Percentiles rank a stretch among this genome's conserved stretches.
These are phyloP conservation scores for Dinocampus coccinellae DNA, from an alignment of 2,888 invertebrate genomes.

Conservation along the genomic window DNA sequence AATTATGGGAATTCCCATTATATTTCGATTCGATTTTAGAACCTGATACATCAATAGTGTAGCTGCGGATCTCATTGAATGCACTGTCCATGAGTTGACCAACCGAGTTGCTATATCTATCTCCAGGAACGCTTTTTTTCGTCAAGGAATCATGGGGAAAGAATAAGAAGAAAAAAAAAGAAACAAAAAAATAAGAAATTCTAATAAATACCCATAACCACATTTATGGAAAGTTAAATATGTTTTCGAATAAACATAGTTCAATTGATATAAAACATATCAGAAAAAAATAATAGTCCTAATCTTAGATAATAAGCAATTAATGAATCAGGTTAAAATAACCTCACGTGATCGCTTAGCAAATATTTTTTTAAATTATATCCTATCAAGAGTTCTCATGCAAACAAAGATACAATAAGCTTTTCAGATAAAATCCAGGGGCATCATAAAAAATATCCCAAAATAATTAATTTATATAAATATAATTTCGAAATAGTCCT, in stretches of 20 bases:
- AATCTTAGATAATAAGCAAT: no score
- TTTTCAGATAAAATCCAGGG: neutral
- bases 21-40: constrained; percentile 37
- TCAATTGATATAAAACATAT: no score
- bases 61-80: constrained; percentile 19
- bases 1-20: constrained; percentile 50
- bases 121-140: neutral
- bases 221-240: no score
- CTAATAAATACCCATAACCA: constrained; percentile 39
- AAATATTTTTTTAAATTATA: no score
- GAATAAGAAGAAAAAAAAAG: constrained; percentile 35
- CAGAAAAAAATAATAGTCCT: no score
- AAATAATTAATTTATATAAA: neutral
- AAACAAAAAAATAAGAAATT: constrained; percentile 38
- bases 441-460: neutral
- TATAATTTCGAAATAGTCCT: neutral
- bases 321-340: no score
- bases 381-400: neutral
- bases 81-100: neutral
- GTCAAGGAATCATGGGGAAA: constrained; percentile 18
- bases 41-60: neutral
- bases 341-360: no score
- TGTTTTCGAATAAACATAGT: no score
- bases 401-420: neutral
- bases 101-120: constrained; percentile 12